Evolutionary conservation across 2,797 vertebrate species (phyloP), one percentile per base, ranked within the genome.

Genomic region (Esox lucius): DNA sequence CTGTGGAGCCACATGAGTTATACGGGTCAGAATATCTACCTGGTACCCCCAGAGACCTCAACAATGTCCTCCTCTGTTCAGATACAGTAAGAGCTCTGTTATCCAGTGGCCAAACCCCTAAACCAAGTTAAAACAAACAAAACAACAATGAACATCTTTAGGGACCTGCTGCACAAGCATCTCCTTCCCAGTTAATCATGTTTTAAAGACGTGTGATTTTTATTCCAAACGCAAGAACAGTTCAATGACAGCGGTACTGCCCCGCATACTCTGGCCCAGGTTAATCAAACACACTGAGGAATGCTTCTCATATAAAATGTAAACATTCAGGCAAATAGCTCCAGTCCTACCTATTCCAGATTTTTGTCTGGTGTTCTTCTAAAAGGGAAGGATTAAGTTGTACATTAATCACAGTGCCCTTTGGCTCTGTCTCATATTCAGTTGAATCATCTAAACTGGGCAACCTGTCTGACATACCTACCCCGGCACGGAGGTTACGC

Each of bases 381-480:
- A 13, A 22, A 26, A 49, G 42, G 15, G 24, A 46, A 1, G 12
- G 46, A 48, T 46, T n/a, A 72, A 46, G 71, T 59, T 72, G 59
- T 51, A 22, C 46, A n/a, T 59, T 59, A 2, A 59, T 59, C 53
- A 8, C n/a, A 17, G 19, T 46, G 68, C 68, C 48, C 16, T 51
- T n/a, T 70, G 68, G 68, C 68, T 49, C 8, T 26, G 42, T 28
- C 46, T 51, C 24, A 70, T 2, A 35, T 39, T 16, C 64, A 2
- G n/a, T 39, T 6, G 17, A 28, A 35, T 6, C 13, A 39, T 19
- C 12, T 15, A 26, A 28, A 49, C 67, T 39, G 2, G 61, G 24
- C 16, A 77, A 78, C 69, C 59, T 70, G 71, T 74, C 51, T 69
- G 49, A 39, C 70, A 48, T 79, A 33, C 53, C 73, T 13, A 22